Evolutionary conservation across 2,888 invertebrate genomes (phyloP).

Genomic region (Adela reaumurella): DNA sequence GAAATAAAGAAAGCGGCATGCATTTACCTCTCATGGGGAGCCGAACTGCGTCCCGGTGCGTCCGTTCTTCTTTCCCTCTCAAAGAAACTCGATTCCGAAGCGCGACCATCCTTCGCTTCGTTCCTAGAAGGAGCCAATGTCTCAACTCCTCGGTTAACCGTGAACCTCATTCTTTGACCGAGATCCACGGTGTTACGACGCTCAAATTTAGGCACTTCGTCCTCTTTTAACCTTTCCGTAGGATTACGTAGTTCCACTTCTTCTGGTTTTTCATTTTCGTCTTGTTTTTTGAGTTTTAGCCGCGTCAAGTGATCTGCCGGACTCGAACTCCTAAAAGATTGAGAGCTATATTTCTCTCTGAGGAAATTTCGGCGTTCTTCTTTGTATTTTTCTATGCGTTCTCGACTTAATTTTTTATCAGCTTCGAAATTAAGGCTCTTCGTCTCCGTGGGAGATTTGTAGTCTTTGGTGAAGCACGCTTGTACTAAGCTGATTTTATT

Average conservation of each 20-base stretch:
- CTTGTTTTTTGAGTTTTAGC: slow-evolving; percentile 34
- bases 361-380: slow-evolving; percentile 83
- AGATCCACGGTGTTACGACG: slow-evolving; percentile 46
- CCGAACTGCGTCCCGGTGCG: slow-evolving; percentile 1
- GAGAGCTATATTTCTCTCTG: slow-evolving; percentile 81
- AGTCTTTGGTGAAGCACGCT: slow-evolving; percentile 29
- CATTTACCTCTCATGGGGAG: slow-evolving; percentile 25
- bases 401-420: slow-evolving; percentile 65
- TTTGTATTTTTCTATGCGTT: slow-evolving; percentile 86
- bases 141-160: slow-evolving; percentile 35
- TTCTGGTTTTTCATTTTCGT: slow-evolving; percentile 8
- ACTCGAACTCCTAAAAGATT: slow-evolving; percentile 66
- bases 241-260: slow-evolving; percentile 17
- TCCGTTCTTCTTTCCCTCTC: slow-evolving; percentile 11
- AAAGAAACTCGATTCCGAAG: not conserved
- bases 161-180: slow-evolving; percentile 42
- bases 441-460: slow-evolving; percentile 27
- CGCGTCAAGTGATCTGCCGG: slow-evolving; percentile 47
- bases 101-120: slow-evolving; percentile 9
- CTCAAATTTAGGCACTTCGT: slow-evolving; percentile 33
- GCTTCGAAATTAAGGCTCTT: slow-evolving; percentile 21
- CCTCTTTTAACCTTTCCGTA: slow-evolving; percentile 19
- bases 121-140: slow-evolving; percentile 31
- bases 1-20: too few relatives aligned
- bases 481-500: slow-evolving; percentile 61